Evolutionary conservation across 2,113 vertebrate genomes (phyloP), one percentile per base, ranked within the genome.

Genomic region (Struthio camelus): DNA sequence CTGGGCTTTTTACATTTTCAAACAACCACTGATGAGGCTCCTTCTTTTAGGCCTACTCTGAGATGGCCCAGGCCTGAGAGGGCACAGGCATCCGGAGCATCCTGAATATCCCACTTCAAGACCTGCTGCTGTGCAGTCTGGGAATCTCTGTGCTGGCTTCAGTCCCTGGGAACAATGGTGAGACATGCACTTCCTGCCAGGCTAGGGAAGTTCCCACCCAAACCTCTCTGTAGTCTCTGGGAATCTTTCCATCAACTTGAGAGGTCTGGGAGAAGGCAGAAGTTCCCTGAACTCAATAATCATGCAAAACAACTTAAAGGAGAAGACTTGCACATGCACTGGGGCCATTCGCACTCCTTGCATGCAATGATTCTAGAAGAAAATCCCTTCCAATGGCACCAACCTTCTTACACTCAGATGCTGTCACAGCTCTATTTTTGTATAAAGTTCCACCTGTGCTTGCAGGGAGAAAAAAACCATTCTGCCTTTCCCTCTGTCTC

Each of bases 401-500:
- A 67, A 0, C 3, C 8, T 51, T 67, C 27, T 85, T 38, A 46
- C 12, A 36, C 65, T 65, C 2, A 1, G 82, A 40, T 65, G 30
- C 17, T 10, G 27, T 34, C 36, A 25, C 30, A 40, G 18, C 38
- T 22, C 12, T 28, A 27, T 19, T 27, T 82, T 79, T 19, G 16
- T 32, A 53, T 73, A 66, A 40, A 56, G 27, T 42, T 80, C 48
- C 17, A 11, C 24, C 82, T 90, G 17, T 10, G 22, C 15, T 71
- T 34, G 16, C 23, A 61, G 19, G 5, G 14, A 12, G 5, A 13
- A 12, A 80, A 94, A 61, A 82, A 81, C 46, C 13, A 42, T 65
- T 34, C 58, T 95, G 78, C 61, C 42, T 58, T 95, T 86, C 58
- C 36, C 24, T 72, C 80, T 88, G 58, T 93, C 48, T 76, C 67